These are phyloP conservation scores for Orthosia gothica DNA, from an alignment of 2,888 invertebrate genomes.

Conservation along the genomic window DNA sequence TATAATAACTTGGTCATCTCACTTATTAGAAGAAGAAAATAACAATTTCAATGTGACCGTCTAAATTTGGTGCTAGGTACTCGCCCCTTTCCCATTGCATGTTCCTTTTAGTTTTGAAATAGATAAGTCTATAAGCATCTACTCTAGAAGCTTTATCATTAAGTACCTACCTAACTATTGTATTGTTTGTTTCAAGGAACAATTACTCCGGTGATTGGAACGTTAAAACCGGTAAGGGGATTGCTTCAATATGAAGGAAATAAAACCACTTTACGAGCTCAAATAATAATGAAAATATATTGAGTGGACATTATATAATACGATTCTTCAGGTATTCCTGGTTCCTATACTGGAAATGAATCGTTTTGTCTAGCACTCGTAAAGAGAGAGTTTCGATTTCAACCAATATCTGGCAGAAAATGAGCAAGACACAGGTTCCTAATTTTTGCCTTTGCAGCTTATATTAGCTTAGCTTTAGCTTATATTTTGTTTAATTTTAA, in stretches of 20 bases:
- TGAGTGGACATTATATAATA: slow-evolving; percentile 8
- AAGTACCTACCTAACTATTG: background rate
- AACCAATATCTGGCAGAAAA: background rate
- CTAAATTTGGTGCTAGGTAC: background rate
- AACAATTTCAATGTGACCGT: background rate
- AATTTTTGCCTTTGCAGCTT: too few relatives aligned
- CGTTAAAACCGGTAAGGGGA: slow-evolving; percentile 12
- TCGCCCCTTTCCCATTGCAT: background rate
- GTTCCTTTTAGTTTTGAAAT: background rate
- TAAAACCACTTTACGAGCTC: slow-evolving; percentile 10
- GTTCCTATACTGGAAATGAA: background rate
- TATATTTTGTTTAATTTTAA: too few relatives aligned
- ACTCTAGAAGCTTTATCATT: background rate
- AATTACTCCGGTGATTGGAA: slow-evolving; percentile 4
- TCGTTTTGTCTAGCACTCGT: background rate
- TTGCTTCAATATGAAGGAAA: slow-evolving; percentile 17
- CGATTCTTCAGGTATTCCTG: background rate
- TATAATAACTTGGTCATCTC: too few relatives aligned
- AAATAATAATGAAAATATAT: slow-evolving; percentile 4
- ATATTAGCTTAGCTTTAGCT: too few relatives aligned
- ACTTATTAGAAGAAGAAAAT: too few relatives aligned
- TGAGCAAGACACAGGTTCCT: too few relatives aligned
- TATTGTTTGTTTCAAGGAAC: slow-evolving; percentile 9
- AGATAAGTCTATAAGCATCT: background rate
- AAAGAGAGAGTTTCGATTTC: background rate